Conservation (phyloP, 2,888 invertebrate species). For the Itoplectis maculator region DNA sequence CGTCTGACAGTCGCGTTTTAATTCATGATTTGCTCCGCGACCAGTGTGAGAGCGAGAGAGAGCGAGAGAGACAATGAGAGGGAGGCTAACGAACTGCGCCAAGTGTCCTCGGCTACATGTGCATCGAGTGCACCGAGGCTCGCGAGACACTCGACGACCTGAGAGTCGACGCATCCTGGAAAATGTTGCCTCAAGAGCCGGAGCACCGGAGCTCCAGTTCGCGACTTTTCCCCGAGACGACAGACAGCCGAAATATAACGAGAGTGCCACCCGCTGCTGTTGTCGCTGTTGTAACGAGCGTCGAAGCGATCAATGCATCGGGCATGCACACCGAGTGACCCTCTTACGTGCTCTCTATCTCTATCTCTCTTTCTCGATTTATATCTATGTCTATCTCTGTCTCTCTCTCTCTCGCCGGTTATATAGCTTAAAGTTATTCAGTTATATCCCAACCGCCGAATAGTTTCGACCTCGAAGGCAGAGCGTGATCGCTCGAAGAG, state of each 20-base stretch:
- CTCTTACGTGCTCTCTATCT: constrained; percentile 28
- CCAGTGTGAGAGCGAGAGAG: no score
- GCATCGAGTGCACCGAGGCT: no score
- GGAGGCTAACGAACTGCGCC: no score
- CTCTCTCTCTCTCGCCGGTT: constrained; percentile 1
- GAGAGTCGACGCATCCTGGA: no score
- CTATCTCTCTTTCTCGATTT: no score
- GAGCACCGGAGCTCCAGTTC: background rate
- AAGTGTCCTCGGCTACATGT: no score
- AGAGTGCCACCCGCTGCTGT: no score
- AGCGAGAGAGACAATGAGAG: no score
- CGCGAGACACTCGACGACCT: no score
- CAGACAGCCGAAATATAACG: no score
- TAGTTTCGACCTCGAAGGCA: constrained; percentile 41
- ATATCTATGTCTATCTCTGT: constrained; percentile 1
- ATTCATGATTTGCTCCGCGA: no score
- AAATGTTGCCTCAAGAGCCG: no score
- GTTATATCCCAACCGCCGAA: constrained; percentile 41
- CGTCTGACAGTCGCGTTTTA: background rate
- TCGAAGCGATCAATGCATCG: constrained; percentile 64
- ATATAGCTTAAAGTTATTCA: constrained; percentile 39
- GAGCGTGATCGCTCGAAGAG: constrained; percentile 32
- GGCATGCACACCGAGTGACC: constrained; percentile 50
- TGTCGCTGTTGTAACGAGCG: constrained; percentile 42
- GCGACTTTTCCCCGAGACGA: background rate